Conservation (phyloP, 2,888 invertebrate species). For the Diarsia brunnea region DNA sequence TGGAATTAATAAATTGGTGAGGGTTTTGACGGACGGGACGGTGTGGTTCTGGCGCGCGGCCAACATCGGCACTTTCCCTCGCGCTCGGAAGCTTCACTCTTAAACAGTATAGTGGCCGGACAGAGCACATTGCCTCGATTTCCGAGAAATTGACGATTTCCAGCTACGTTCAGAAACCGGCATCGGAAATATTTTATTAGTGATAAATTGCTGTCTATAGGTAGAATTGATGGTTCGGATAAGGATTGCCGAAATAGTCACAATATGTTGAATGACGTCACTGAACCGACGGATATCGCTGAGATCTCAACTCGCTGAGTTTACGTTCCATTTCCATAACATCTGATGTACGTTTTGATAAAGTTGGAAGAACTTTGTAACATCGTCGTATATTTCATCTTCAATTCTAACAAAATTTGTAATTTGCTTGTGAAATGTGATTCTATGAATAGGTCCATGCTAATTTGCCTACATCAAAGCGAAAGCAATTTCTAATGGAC, state of each 20-base stretch:
- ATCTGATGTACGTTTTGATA: constrained; percentile 10
- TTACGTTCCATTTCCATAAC: constrained; percentile 22
- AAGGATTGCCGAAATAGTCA: constrained; percentile 46
- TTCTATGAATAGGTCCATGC: constrained; percentile 31
- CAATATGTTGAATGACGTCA: constrained; percentile 43
- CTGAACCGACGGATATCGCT: constrained; percentile 24
- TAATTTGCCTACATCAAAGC: constrained; percentile 24
- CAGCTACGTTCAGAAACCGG: constrained; percentile 80
- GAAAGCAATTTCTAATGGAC: constrained; percentile 37
- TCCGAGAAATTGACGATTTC: constrained; percentile 86
- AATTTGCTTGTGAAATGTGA: constrained; percentile 14
- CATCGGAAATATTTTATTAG: constrained; percentile 86
- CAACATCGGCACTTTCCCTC: constrained; percentile 83
- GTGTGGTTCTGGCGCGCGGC: constrained; percentile 79
- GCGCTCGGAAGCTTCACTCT: constrained; percentile 77
- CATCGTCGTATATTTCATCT: neutral
- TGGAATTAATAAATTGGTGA: constrained; percentile 84
- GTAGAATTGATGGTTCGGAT: constrained; percentile 50
- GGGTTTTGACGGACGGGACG: constrained; percentile 79
- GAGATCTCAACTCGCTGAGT: constrained; percentile 17
- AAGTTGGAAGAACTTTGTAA: neutral
- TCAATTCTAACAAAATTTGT: neutral
- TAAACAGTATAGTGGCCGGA: constrained; percentile 76
- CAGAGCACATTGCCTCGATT: constrained; percentile 85
- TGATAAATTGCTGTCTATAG: constrained; percentile 78